These are phyloP conservation scores for Urocyon cinereoargenteus DNA, from an alignment of 2,797 vertebrate species.

Conservation along the genomic window DNA sequence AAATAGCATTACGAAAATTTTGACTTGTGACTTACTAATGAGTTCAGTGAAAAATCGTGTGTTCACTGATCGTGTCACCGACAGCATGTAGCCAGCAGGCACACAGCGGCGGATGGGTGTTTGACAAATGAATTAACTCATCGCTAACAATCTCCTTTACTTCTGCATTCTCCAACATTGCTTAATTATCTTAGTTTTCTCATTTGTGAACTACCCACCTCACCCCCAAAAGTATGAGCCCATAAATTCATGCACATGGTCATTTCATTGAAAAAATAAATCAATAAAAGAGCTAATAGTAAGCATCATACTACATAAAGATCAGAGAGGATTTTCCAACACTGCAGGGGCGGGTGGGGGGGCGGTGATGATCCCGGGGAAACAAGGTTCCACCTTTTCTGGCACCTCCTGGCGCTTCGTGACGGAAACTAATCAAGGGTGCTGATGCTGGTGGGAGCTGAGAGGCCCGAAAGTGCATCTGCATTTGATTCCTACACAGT, in stretches of 20 bases:
- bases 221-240: background rate
- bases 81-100: background rate
- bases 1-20: constrained; percentile 5
- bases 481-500: background rate
- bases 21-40: background rate
- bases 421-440: background rate
- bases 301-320: background rate
- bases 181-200: constrained; percentile 32
- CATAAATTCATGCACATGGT: background rate
- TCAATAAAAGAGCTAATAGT: background rate
- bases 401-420: constrained; percentile 75
- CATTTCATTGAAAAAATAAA: background rate
- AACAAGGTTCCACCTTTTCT: constrained; percentile 22
- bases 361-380: background rate
- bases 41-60: background rate
- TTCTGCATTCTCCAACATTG: background rate
- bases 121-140: background rate
- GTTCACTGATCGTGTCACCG: background rate
- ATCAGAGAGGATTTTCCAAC: background rate
- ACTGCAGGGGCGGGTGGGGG: background rate
- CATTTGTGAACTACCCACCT: background rate
- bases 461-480: background rate
- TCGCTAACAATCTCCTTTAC: background rate
- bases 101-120: background rate
- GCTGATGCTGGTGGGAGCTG: too few relatives aligned